Percentiles rank a stretch among this genome's conserved stretches.
Evolutionary conservation across 1,140 invertebrate genomes (phyloP).

Genomic region (Agrypnia vestita): DNA sequence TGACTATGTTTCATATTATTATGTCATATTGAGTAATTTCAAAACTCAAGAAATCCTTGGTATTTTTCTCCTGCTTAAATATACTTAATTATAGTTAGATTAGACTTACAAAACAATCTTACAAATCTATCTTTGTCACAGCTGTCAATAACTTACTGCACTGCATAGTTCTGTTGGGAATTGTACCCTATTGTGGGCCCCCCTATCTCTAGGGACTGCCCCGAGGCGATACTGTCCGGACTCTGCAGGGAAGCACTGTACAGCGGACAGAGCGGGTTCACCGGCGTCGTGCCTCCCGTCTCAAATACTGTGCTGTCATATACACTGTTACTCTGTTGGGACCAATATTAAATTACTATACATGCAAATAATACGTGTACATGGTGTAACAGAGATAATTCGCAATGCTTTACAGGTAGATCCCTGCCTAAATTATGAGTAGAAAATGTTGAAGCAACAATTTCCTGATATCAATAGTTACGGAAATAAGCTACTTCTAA

Average conservation of each 20-base stretch:
- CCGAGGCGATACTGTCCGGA: conserved; percentile 81
- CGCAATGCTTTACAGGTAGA: too few relatives aligned
- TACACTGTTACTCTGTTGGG: conserved; percentile 80
- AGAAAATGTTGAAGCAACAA: too few relatives aligned
- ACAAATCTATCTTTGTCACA: conserved; percentile 33
- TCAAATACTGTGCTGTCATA: conserved; percentile 87
- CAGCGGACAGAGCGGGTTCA: conserved; percentile 81
- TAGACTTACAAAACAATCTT: conserved; percentile 6
- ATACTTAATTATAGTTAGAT: conserved; percentile 5
- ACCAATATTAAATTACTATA: too few relatives aligned
- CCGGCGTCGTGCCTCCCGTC: conserved; percentile 76
- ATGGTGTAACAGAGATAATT: too few relatives aligned
- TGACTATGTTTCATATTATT: too few relatives aligned
- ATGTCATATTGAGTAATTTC: neutral
- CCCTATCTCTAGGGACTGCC: conserved; percentile 68
- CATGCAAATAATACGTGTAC: too few relatives aligned
- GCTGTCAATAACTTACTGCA: conserved; percentile 44
- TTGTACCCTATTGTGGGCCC: conserved; percentile 56
- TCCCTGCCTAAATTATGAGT: too few relatives aligned
- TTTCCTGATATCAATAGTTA: too few relatives aligned
- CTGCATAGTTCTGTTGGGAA: conserved; percentile 35
- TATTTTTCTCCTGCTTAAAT: conserved; percentile 4
- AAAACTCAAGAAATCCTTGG: conserved; percentile 17
- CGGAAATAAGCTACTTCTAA: too few relatives aligned
- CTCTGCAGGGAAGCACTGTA: conserved; percentile 84